These are phyloP conservation scores for Tigriopus californicus DNA, from an alignment of 2,888 invertebrate species.

Conservation along the genomic window DNA sequence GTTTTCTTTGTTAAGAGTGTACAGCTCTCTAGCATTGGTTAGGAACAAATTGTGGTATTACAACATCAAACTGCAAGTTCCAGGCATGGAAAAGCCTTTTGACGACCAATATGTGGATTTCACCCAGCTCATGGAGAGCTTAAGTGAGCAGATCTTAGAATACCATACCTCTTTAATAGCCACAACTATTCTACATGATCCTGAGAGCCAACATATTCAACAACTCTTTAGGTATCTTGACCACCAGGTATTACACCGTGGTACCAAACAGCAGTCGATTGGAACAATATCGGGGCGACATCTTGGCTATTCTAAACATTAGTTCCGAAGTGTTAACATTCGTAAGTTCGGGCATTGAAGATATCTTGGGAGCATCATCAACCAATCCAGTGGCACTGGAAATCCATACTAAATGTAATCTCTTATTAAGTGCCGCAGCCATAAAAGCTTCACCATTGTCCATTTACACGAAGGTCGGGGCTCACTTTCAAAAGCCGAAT, in stretches of 20 bases:
- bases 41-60: constrained; percentile 10
- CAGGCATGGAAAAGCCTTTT: neutral
- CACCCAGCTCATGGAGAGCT: constrained; percentile 1
- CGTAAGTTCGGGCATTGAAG: neutral
- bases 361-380: neutral
- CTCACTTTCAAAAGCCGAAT: neutral
- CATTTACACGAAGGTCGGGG: neutral
- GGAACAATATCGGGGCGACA: constrained; percentile 1
- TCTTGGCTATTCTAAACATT: neutral
- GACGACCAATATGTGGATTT: neutral
- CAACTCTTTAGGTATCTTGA: neutral
- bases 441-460: neutral
- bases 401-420: constrained; percentile 2
- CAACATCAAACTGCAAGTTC: neutral
- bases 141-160: neutral
- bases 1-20: neutral
- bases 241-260: neutral
- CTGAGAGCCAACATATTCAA: constrained; percentile 6
- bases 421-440: neutral
- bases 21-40: neutral
- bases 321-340: neutral
- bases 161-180: neutral
- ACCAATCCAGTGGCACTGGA: neutral
- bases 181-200: constrained; percentile 9
- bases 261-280: neutral